Conservation (phyloP, 2,113 vertebrate species). For the Nesoenas mayeri region DNA sequence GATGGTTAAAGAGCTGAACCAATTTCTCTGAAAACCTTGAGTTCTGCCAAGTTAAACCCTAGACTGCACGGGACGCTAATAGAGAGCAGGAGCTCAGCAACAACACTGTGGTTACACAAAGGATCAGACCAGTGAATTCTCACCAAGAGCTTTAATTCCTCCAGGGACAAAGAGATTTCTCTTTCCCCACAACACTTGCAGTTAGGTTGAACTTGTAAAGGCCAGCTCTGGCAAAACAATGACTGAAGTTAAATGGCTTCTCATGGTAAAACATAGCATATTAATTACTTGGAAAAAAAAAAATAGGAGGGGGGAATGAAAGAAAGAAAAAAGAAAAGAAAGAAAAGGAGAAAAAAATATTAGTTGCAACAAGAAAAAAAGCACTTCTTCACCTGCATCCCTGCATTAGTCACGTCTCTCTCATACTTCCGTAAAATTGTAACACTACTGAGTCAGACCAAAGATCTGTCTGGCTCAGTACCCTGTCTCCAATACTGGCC, state of each 20-base stretch:
- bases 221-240: not conserved
- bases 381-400: not conserved
- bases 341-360: accelerated
- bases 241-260: not conserved
- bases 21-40: conserved; percentile 62
- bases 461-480: conserved; percentile 11
- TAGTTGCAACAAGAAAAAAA: not conserved
- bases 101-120: conserved; percentile 65
- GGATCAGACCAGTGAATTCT: conserved; percentile 44
- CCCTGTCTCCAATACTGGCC: conserved; percentile 6
- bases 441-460: conserved; percentile 4
- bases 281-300: not conserved
- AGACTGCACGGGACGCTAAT: conserved; percentile 55
- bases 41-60: conserved; percentile 63
- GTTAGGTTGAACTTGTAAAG: not conserved
- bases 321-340: not conserved
- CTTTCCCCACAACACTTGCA: conserved; percentile 13
- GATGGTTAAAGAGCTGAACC: conserved; percentile 58
- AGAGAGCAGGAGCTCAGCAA: conserved; percentile 59
- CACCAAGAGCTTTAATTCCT: conserved; percentile 57
- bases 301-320: not conserved
- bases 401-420: not conserved
- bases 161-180: conserved; percentile 45
- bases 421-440: not conserved
- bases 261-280: not conserved